Conservation (phyloP, 2,888 invertebrate genomes). For the Sericinus montela region DNA sequence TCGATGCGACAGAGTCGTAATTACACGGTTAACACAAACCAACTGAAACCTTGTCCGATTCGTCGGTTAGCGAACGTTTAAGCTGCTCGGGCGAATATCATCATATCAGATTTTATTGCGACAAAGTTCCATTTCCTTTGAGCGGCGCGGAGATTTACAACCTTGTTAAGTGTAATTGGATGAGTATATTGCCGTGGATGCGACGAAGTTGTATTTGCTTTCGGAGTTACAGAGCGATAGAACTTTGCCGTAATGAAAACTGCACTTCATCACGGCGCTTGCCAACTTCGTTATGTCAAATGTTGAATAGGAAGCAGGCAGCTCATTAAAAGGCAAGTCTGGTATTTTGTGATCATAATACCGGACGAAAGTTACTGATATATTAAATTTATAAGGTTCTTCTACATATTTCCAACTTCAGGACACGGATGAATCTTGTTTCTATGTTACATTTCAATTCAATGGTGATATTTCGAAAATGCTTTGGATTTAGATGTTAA, state of each 20-base stretch:
- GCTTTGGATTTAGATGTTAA: no score
- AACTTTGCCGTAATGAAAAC: constrained; percentile 28
- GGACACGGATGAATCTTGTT: no score
- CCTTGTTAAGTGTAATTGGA: constrained; percentile 33
- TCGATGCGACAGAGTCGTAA: constrained; percentile 8
- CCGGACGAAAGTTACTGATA: constrained; percentile 4
- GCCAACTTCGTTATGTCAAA: constrained; percentile 15
- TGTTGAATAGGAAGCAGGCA: constrained; percentile 14
- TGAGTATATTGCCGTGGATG: constrained; percentile 24
- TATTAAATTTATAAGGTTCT: constrained; percentile 10
- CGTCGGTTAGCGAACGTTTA: constrained; percentile 1
- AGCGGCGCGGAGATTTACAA: constrained; percentile 30
- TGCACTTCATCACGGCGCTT: constrained; percentile 19
- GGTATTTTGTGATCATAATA: constrained; percentile 6
- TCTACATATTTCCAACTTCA: no score
- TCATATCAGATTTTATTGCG: constrained; percentile 21
- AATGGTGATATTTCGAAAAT: no score
- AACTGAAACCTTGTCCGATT: constrained; percentile 6
- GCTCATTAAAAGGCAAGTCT: constrained; percentile 17
- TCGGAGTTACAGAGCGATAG: constrained; percentile 26
- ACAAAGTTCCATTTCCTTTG: constrained; percentile 38
- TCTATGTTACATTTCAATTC: no score
- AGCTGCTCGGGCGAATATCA: constrained; percentile 9
- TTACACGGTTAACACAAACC: background rate
- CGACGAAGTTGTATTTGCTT: constrained; percentile 28